Evolutionary conservation across 2,888 invertebrate genomes (phyloP), one percentile per base, ranked within the genome.

Genomic region (Tigriopus californicus): DNA sequence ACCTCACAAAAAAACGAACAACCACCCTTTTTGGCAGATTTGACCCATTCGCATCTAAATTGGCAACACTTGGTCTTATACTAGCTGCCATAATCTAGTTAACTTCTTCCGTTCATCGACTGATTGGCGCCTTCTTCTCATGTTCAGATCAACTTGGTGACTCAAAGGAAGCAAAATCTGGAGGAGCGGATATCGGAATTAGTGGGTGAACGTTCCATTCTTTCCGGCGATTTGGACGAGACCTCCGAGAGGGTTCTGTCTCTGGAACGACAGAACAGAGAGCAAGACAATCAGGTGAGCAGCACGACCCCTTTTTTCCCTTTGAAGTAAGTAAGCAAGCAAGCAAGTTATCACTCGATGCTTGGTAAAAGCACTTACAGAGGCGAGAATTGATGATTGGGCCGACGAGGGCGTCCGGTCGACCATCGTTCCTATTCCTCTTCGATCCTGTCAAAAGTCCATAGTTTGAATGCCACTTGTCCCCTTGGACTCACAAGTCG

Each of bases 231-330:
- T 62, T 75, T 92, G 61, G 92, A 94, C 63, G 91, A 92, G 71
- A 85, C 90, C 44, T 84, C 85, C 59, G 90, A 91, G 72, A 79
- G 88, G 68, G 86, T 91, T 66, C 74, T 83, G 65, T 79, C 86
- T 66, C 75, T 94, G 65, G 91, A 94, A 71, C 79, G 73, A 65
- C 73, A 85, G 69, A 77, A 82, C 53, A 78, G 82, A 64, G 87
- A 89, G 71, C 85, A 87, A 73, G 87, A 87, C 68, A 72, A 68
- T 64, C 72, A 75, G 78, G 81, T 81, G 69, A 72, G 70, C 64
- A 1, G 3, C 40, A 6, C n/a, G 33, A 33, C 33, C 33, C 33
- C 33, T 33, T 33, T 33, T 33, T 8, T 33, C 33, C 4, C 8
- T n/a, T n/a, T n/a, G n/a, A n/a, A n/a, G n/a, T n/a, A n/a, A n/a